Base-by-base conservation (phyloP, 2,888 invertebrate species). In the Acrobasis consociella region DNA sequence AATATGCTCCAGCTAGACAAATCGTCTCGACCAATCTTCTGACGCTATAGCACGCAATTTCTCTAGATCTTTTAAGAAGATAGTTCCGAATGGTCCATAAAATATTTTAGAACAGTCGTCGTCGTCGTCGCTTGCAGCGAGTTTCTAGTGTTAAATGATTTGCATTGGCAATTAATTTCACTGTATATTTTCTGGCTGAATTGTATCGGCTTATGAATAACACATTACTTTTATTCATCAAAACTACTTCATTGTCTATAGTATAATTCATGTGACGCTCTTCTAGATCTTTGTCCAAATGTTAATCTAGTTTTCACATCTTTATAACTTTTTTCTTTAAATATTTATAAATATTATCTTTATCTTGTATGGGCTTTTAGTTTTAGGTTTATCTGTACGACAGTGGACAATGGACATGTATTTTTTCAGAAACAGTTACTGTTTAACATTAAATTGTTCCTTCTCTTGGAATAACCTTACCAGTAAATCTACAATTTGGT, bases 21-120 rank as follows among this genome's bases (percentile, higher is more conserved):
- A 86, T 83, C 73, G 78, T 75, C 69, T 70, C 65, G 74, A 66
- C 74, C 70, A 79, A 80, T 80, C 71, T 66, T 65, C 73, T 72
- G 80, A 77, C 75, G 72, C 74, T 64, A 70, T 70, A 70, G 80
- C 82, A 82, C 77, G 79, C 78, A 76, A 80, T 83, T 83, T 83
- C 80, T 80, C 74, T 64, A 74, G 82, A 86, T 84, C 72, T 71
- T 76, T 78, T 72, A 73, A 72, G 72, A 70, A 77, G 84, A 85
- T 84, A 81, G 73, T 64, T 75, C 73, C 65, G 63, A 64, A 67
- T 67, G 65, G 68, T 66, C 72, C 70, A 72, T 77, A 77, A 77
- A 75, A 75, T 79, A 80, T 75, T 76, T 73, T 69, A 69, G 68
- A 68, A 56, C 39, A 42, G 56, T 46, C 56, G 72, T 70, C 70